Evolutionary conservation across 2,888 invertebrate genomes (phyloP), one percentile per base, ranked within the genome.

Genomic region (Smittia sp.): DNA sequence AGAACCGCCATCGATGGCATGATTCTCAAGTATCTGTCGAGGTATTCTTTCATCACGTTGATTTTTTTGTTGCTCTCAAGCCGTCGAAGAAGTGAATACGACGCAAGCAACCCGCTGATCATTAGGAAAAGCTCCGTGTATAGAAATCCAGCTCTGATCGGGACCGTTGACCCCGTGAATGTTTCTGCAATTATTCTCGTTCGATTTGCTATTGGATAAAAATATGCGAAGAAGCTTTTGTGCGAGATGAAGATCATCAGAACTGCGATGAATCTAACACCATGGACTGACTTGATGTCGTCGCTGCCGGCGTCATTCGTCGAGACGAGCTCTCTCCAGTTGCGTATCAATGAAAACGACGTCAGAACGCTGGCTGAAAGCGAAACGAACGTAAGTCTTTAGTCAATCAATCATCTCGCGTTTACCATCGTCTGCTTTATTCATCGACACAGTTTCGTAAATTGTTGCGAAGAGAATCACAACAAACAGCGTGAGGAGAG

Each of bases 41-140:
- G 78, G 77, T 89, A 89, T 80, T 89, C 89, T 76, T 86, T 84
- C 39, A 82, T 80, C 7, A 89, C 79, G 73, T 86, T 83, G 62
- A 89, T 82, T 72, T 81, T 83, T 69, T 86, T 85, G 38, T 82
- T 83, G 75, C 79, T 85, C 65, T 85, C 82, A 25, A 89, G 80
- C 75, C 86, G 84, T 7, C 86, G 87, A 73, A 88, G 81, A 20
- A 89, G 82, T 0, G 88, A 86, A 77, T 89, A 87, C 0, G 88
- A 83, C 0, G 89, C 89, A 69, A 90, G 78, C 75, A 88, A 85
- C 20, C 88, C 89, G 63, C 89, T 89, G 69, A 90, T 84, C 84
- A 90, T 87, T 70, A 90, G 85, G 79, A 90, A 90, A 0, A 89
- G 89, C 81, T 90, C 90, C 0, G 90, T 90, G 77, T 89, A 89